A percentile compares a stretch with the other conserved stretches of the same genome.
Evolutionary conservation across 2,888 invertebrate species (phyloP).

Genomic region (Ophioninae sp.): DNA sequence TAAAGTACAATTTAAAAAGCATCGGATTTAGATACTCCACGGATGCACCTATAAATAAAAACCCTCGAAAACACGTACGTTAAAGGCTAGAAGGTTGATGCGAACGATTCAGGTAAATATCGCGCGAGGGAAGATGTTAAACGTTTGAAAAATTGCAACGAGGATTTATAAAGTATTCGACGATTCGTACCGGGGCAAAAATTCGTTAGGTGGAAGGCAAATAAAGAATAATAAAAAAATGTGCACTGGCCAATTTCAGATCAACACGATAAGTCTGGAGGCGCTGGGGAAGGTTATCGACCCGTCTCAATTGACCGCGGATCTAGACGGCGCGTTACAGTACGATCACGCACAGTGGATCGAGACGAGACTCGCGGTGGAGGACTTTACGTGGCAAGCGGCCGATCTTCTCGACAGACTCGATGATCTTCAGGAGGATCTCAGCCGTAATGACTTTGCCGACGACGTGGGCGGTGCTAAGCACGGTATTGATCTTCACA

Average conservation of each 20-base stretch:
- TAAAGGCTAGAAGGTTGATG: neutral
- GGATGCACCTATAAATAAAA: neutral
- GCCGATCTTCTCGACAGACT: conserved; percentile 95
- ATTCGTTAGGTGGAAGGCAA: neutral
- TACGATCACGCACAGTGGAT: conserved; percentile 99
- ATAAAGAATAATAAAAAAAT: neutral
- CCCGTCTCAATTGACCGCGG: conserved; percentile 94
- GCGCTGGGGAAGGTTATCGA: conserved; percentile 96
- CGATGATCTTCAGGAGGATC: conserved; percentile 96
- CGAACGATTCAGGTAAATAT: neutral
- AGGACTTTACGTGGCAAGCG: conserved; percentile 98
- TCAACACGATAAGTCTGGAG: conserved; percentile 97
- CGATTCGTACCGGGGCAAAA: neutral
- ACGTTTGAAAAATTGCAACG: neutral
- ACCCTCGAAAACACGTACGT: neutral
- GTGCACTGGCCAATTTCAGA: conserved; percentile 84
- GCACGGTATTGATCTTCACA: conserved; percentile 95
- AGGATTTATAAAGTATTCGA: neutral
- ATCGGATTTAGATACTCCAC: conserved; percentile 4
- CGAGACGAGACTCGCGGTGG: conserved; percentile 95
- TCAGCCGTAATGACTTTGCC: conserved; percentile 96
- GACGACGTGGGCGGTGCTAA: conserved; percentile 97
- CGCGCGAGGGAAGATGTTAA: neutral
- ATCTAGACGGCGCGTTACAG: conserved; percentile 95
- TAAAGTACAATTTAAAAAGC: conserved; percentile 45